phyloP scores from a whole-genome alignment of 2,797 vertebrate species.

The Petrocephalus sullivani region DNA sequence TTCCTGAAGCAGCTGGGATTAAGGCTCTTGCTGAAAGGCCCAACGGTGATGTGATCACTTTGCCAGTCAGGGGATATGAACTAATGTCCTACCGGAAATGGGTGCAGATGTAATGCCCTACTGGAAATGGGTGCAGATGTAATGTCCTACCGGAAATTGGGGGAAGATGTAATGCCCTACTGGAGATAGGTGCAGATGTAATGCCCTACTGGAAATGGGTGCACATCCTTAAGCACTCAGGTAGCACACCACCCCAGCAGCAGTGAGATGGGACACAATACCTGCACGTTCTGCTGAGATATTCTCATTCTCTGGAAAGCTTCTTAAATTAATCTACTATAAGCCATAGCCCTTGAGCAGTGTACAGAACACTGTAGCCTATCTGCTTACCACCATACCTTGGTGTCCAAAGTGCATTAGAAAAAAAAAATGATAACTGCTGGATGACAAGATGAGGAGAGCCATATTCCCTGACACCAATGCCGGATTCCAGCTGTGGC shows the following conservation, averaged over 20 bases:
- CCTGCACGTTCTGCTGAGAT: not conserved
- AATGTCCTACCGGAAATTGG: not conserved
- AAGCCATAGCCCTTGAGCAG: not conserved
- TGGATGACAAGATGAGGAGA: not conserved
- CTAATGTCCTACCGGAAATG: not conserved
- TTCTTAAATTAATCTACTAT: not conserved
- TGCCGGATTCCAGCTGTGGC: not conserved
- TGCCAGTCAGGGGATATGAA: not conserved
- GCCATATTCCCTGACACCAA: not conserved
- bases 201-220: not conserved
- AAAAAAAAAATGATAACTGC: not conserved
- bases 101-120: not conserved
- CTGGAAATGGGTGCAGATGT: not conserved
- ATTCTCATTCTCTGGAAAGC: not conserved
- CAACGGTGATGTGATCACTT: not conserved
- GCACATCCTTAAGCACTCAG: not conserved
- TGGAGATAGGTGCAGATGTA: not conserved
- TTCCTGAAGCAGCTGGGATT: not conserved
- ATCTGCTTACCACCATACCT: not conserved
- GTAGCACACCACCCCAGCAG: not conserved
- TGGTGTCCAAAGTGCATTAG: not conserved
- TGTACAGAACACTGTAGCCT: not conserved
- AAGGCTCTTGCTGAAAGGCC: not conserved
- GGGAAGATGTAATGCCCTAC: not conserved
- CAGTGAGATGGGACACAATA: not conserved